phyloP scores from a whole-genome alignment of 2,797 vertebrate species.

The Gymnodraco acuticeps region DNA sequence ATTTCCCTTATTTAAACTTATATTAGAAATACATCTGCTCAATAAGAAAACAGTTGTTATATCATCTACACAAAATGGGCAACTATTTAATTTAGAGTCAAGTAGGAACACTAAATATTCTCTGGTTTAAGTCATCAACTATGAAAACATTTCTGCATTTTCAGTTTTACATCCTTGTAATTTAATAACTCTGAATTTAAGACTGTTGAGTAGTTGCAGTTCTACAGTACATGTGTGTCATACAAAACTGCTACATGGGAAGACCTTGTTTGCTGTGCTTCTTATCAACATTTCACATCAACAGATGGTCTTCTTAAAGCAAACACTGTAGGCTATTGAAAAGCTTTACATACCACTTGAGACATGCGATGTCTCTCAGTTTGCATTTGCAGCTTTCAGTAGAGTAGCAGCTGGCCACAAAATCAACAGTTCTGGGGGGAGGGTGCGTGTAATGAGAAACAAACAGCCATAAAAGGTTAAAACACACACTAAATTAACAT shows the following conservation, averaged over 20 bases:
- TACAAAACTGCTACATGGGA: not conserved
- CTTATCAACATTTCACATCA: constrained; percentile 13
- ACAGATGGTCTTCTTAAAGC: constrained; percentile 47
- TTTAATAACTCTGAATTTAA: not conserved
- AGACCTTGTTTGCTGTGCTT: constrained; percentile 13
- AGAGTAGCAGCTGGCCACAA: constrained; percentile 96
- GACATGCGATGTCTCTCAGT: constrained; percentile 94
- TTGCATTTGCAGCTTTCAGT: constrained; percentile 96
- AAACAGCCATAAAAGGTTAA: constrained; percentile 33
- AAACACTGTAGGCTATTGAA: constrained; percentile 34
- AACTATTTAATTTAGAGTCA: not conserved
- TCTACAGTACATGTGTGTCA: not conserved
- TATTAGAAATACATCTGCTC: too few relatives aligned
- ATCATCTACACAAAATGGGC: not conserved
- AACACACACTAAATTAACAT: constrained; percentile 5
- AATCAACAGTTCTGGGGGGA: constrained; percentile 90
- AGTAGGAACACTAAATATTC: not conserved
- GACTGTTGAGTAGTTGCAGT: fast-evolving
- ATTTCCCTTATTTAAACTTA: too few relatives aligned
- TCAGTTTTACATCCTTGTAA: not conserved
- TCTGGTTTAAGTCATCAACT: not conserved
- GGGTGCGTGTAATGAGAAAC: constrained; percentile 47
- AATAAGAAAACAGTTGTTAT: not conserved
- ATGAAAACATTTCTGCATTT: fast-evolving
- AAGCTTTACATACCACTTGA: constrained; percentile 91